Conservation (phyloP, 2,113 vertebrate species). For the Vidua chalybeata region DNA sequence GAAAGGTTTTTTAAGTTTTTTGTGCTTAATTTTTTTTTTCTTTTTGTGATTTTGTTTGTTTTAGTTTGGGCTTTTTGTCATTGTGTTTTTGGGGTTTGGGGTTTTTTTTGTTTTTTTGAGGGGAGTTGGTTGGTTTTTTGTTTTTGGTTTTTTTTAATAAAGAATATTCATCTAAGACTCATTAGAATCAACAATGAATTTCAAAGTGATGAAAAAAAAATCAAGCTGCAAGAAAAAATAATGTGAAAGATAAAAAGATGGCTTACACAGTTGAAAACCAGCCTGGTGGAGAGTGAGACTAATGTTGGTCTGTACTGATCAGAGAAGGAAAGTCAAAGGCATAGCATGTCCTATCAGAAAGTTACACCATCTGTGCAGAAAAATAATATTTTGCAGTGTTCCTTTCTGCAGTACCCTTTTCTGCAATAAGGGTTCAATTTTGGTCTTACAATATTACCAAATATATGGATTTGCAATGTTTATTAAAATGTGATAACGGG, state of each 20-base stretch:
- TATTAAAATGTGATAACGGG: rapidly evolving
- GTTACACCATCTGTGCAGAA: neutral
- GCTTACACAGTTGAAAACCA: neutral
- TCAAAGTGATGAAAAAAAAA: neutral
- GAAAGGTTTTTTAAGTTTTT: neutral
- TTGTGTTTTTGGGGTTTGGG: neutral
- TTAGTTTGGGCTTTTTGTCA: neutral
- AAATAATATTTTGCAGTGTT: neutral
- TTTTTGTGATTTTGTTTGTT: neutral
- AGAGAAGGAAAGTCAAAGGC: neutral
- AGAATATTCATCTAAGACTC: neutral
- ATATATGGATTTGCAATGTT: neutral
- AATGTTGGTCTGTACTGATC: neutral
- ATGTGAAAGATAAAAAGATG: neutral
- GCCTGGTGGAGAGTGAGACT: neutral
- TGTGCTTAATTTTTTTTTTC: neutral
- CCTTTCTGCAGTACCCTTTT: neutral
- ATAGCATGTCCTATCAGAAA: neutral
- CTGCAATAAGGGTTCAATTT: neutral
- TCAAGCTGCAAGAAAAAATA: neutral
- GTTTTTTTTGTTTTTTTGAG: neutral
- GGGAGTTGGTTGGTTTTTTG: too few species aligned
- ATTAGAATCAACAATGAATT: neutral
- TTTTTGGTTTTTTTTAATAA: neutral
- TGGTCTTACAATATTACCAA: neutral